Evolutionary conservation across 2,797 vertebrate genomes (phyloP), one percentile per base, ranked within the genome.

Genomic region (Sphaeramia orbicularis): DNA sequence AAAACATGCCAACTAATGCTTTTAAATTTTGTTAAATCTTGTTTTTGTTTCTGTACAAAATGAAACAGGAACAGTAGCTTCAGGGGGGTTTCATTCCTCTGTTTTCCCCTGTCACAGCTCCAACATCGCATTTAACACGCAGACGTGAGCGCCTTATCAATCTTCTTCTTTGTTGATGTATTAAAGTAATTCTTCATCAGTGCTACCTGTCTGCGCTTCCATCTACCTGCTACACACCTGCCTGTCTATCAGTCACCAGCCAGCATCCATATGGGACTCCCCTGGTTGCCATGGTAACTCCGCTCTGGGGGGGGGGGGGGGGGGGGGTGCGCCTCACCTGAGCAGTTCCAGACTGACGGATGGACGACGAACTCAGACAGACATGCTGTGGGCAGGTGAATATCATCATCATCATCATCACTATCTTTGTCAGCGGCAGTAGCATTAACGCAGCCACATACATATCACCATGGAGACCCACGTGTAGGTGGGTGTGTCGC

Each of bases 221-320:
- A 37, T 19, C 36, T 44, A 43, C 66, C 40, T 72, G 51, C 50
- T 49, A 30, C 38, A 71, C 54, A 67, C 66, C 63, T 53, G 54
- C 21, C 62, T 72, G 57, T 67, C 67, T 47, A 41, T 60, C 47
- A 64, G 58, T 70, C 71, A 48, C 41, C 44, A 54, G 66, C 61
- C 61, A 50, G 66, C 45, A 21, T 65, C 56, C 37, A 15, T 42
- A 41, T 37, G 68, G 79, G 80, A 76, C 73, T 70, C 55, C 61
- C 54, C 70, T 51, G 72, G 88, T 92, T 86, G 78, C 84, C 78
- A 88, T 86, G 72, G 82, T 7, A 78, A 92, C 75, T 9, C 35
- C 55, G 42, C 59, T 37, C 30, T 2, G 2, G 30, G 37, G 9
- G 4, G 1, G 1, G 11, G 2, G 63, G 62, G 53, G 16, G 30